Base-by-base conservation (phyloP, 2,888 invertebrate genomes). In the Vanessa cardui region DNA sequence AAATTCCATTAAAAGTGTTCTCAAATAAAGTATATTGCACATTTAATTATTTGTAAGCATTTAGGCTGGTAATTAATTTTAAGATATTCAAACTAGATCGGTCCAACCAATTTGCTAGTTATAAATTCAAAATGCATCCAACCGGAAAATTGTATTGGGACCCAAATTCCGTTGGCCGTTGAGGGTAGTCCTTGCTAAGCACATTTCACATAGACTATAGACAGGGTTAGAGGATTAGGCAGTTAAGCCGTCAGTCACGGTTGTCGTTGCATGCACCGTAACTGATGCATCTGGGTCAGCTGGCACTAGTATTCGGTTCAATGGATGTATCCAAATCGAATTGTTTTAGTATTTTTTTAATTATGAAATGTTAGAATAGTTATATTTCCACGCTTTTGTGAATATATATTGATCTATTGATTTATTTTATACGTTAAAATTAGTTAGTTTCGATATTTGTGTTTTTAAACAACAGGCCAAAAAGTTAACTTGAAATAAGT, bases 91-190 rank as follows among this genome's bases (percentile, higher is more conserved):
- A 85, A 86, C 83, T 86, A 89, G 85, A 90, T 89, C 88, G 87
- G 84, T 84, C 84, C 84, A 83, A 85, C 85, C 92, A 90, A 90
- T 91, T 92, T 89, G 85, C 87, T 90, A 84, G 91, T 92, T 91
- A 92, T 91, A 91, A 92, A 92, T 92, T 91, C 91, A 88, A 90
- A 90, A 89, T 90, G 89, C 89, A 90, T 88, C 86, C 89, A 80
- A 80, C 83, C 89, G 86, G 84, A 88, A 90, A 92, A 92, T 91
- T 91, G 91, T 91, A 88, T 90, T 82, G 89, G 84, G 86, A 83
- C 87, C 87, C 86, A 75, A 79, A 81, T 80, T 78, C 78, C 85
- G 76, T 79, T 84, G 81, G 72, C 77, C 78, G 73, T 76, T 80
- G 80, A 71, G 75, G 81, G 76, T 72, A 75, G 79, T 65, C 60